Evolutionary conservation across 2,888 invertebrate species (phyloP).

Genomic region (Plagodis pulveraria): DNA sequence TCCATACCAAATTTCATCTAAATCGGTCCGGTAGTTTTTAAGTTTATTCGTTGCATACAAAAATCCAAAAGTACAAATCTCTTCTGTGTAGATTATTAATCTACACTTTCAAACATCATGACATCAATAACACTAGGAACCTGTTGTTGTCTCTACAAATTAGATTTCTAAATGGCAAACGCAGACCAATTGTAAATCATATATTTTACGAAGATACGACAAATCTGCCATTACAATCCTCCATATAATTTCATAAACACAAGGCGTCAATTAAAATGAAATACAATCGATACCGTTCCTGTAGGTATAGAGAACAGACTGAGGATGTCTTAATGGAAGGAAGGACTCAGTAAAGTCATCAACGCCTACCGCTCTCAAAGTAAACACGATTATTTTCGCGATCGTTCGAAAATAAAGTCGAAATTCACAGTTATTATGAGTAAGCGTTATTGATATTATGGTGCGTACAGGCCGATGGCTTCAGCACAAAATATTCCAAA

Average conservation of each 20-base stretch:
- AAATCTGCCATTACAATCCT: constrained; percentile 14
- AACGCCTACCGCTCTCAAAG: constrained; percentile 71
- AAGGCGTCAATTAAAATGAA: constrained; percentile 40
- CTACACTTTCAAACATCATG: too few species aligned
- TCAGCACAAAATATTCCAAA: too few species aligned
- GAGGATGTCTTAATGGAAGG: constrained; percentile 63
- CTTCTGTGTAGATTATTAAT: too few species aligned
- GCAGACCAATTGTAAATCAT: neutral
- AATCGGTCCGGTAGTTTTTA: too few species aligned
- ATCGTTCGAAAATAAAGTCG: constrained; percentile 55
- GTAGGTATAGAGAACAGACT: constrained; percentile 41
- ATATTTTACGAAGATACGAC: constrained; percentile 11
- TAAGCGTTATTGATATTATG: neutral
- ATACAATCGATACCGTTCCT: constrained; percentile 43
- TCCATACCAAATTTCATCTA: too few species aligned
- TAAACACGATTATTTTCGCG: constrained; percentile 70
- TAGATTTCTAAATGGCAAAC: too few species aligned
- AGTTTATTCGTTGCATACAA: too few species aligned
- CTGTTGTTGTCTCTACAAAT: too few species aligned
- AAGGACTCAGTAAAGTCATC: constrained; percentile 71
- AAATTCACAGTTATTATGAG: constrained; percentile 11
- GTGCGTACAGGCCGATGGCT: neutral
- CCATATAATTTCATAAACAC: constrained; percentile 27
- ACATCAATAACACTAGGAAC: too few species aligned
- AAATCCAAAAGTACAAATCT: too few species aligned